These are phyloP conservation scores for Apis mellifera DNA, from an alignment of 1,140 invertebrate species.

Conservation along the genomic window Amel_HAv3.1 CM009943.2:6372001-6372500, in stretches of 20 bases:
- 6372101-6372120: not conserved
- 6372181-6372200: not conserved
- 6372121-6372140: not conserved
- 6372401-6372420: conserved; percentile 68
- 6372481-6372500: conserved; percentile 43
- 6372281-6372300: conserved; percentile 36
- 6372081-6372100: not conserved
- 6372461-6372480: conserved; percentile 37
- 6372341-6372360: conserved; percentile 65
- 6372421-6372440: conserved; percentile 65
- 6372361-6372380: conserved; percentile 59
- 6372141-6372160: not conserved
- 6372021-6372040: conserved; percentile 3
- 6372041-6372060: not conserved
- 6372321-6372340: conserved; percentile 37
- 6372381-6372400: conserved; percentile 57
- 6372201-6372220: not conserved
- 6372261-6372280: conserved; percentile 38
- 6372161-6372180: not conserved
- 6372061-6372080: not conserved
- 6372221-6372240: conserved; percentile 5
- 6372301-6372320: conserved; percentile 63
- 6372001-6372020: conserved; percentile 67
- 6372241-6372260: conserved; percentile 42
- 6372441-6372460: conserved; percentile 56